Base-by-base conservation (phyloP, 2,888 invertebrate species). In the Lathronympha strigana region DNA sequence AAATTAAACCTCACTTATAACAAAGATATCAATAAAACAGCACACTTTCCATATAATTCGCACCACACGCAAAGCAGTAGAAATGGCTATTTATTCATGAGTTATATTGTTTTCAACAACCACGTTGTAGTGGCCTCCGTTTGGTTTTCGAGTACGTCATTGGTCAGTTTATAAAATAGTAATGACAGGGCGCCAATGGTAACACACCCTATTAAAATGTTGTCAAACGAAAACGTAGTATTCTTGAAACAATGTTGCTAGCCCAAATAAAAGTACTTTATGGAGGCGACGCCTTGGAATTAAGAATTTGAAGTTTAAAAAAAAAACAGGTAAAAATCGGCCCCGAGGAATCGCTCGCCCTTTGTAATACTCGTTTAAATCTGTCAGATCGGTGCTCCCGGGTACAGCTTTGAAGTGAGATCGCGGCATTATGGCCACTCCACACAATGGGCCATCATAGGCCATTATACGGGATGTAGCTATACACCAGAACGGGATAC, bases 31-130 rank as follows among this genome's bases (percentile, higher is more conserved):
- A 72, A 58, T 68, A 74, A 73, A 75, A 72, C 73, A 74, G 72
- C 71, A 71, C 73, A 75, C 71, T 81, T 76, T 55, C 53, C 61
- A 68, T 28, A 19, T 31, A 66, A 54, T 40, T 63, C 71, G 70
- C 73, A 76, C 72, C 73, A 76, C 73, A 79, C 75, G 76, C 74
- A 76, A 73, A 76, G 77, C 70, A 74, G 74, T 72, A 77, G 73
- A 85, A 81, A 82, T 84, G 83, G 79, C 81, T 83, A 85, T 84
- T 81, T 81, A 77, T 79, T 80, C 79, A 74, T 73, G 74, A 72
- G 72, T 47, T 73, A 71, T 72, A 73, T 71, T 71, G 67, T 72
- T 76, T 76, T 69, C 40, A 5, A 28, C 23, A 28, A 13, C 17
- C n/a, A 40, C 19, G 15, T 2, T 51, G 17, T 15, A 28, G 23